Conservation (phyloP, 2,113 vertebrate genomes). For the Hyaena hyaena region DNA sequence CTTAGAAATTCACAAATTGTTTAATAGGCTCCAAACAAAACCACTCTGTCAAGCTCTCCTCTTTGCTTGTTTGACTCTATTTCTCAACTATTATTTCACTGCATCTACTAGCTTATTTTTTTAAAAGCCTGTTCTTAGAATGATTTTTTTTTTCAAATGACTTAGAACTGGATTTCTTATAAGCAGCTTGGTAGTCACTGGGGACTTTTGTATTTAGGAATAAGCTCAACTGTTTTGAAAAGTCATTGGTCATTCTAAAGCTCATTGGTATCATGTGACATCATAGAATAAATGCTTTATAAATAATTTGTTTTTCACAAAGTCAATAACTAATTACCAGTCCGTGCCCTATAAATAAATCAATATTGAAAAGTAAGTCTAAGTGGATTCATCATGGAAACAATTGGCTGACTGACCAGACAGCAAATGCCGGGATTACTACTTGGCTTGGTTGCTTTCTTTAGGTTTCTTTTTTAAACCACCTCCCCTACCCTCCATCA, state of each 20-base stretch:
- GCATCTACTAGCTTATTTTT: background rate
- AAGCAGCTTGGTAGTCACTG: background rate
- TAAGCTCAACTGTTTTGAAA: conserved; percentile 13
- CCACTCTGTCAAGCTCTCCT: background rate
- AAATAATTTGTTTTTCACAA: conserved; percentile 63
- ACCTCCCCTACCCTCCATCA: background rate
- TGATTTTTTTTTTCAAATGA: background rate
- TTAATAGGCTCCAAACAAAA: background rate
- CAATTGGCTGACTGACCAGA: background rate
- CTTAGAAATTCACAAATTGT: background rate
- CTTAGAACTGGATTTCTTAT: background rate
- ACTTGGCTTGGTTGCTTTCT: background rate
- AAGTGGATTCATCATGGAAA: conserved; percentile 59
- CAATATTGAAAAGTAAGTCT: conserved; percentile 65
- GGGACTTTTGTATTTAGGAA: background rate
- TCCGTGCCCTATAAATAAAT: conserved; percentile 50
- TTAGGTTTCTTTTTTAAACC: background rate
- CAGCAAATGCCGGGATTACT: background rate
- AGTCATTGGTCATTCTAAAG: background rate
- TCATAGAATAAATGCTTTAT: conserved; percentile 40
- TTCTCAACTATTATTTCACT: background rate
- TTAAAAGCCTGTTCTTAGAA: background rate
- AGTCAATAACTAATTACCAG: conserved; percentile 78
- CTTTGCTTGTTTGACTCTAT: background rate
- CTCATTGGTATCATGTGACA: conserved; percentile 43